These are phyloP conservation scores for Dermolepida albohirtum DNA, from an alignment of 2,888 invertebrate genomes.

Conservation along the genomic window DNA sequence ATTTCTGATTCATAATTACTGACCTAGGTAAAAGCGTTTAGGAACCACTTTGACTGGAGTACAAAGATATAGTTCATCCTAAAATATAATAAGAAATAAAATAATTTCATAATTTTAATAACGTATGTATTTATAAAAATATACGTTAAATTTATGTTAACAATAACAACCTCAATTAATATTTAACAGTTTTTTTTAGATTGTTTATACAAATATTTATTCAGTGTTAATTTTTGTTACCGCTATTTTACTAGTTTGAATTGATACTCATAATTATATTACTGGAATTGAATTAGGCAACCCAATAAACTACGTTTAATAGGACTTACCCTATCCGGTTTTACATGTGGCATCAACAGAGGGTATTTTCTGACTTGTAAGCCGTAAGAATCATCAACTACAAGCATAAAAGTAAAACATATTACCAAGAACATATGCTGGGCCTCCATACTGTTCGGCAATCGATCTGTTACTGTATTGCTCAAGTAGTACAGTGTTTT, in stretches of 20 bases:
- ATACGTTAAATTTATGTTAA: background rate
- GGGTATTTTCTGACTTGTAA: slow-evolving; percentile 70
- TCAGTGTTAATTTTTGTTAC: slow-evolving; percentile 1
- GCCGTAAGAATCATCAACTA: slow-evolving; percentile 38
- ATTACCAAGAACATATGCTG: slow-evolving; percentile 59
- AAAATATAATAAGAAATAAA: slow-evolving; percentile 60
- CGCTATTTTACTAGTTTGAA: slow-evolving; percentile 14
- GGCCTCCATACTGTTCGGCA: slow-evolving; percentile 55
- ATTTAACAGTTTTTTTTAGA: no score
- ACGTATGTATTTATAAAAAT: no score
- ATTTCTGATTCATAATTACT: slow-evolving; percentile 51
- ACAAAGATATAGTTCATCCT: slow-evolving; percentile 93
- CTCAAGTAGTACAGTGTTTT: background rate
- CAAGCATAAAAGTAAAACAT: slow-evolving; percentile 31
- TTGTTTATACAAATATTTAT: no score
- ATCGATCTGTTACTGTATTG: slow-evolving; percentile 43
- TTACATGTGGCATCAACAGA: slow-evolving; percentile 86
- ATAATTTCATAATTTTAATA: no score
- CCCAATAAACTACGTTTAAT: slow-evolving; percentile 39
- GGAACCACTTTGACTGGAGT: slow-evolving; percentile 88
- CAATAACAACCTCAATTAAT: no score
- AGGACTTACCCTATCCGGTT: slow-evolving; percentile 78
- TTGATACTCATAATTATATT: background rate
- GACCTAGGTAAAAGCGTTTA: slow-evolving; percentile 86
- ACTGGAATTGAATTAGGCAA: slow-evolving; percentile 39